Evolutionary conservation across 2,797 vertebrate species (phyloP), one percentile per base, ranked within the genome.

Genomic region (Acrossocheilus fasciatus): DNA sequence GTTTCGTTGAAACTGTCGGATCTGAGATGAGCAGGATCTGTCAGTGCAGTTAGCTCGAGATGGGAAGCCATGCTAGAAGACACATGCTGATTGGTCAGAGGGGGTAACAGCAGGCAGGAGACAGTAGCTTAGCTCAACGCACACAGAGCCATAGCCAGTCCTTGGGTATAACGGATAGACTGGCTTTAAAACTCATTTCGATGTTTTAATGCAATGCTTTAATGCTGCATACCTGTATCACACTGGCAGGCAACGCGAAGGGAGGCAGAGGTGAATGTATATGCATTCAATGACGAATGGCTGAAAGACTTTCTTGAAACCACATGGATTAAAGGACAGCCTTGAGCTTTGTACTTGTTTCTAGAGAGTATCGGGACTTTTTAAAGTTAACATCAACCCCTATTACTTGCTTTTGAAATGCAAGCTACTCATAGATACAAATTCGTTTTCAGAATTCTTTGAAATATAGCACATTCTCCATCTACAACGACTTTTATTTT

Each of bases 21-120:
- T 68, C 66, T 68, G 34, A 82, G 66, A 88, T 83, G 54, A 83
- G 66, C 36, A 83, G 30, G 50, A 84, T 81, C 69, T 54, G 77
- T 80, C 75, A 86, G 52, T 83, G 74, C 73, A 74, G 59, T 80
- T 62, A 84, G 87, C 30, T 85, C 74, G 87, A 78, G 39, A 41
- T 43, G 54, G 72, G 62, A 75, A 85, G 84, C 81, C 91, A 89
- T 92, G 89, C 90, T 90, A 86, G 77, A 87, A 69, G 36, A 85
- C 66, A 52, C 89, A 89, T 90, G 89, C 90, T 62, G 86, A 75
- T 74, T 84, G 87, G 73, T 86, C 54, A 68, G 80, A 90, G 47
- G 68, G 30, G 80, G 70, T 68, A 82, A 86, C 8, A 64, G 89
- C 87, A 90, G 87, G 88, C 89, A 73, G 73, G 87, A 87, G 78